Conservation (phyloP, 1,140 invertebrate species). For the Hyposmocoma kahamanoa region DNA sequence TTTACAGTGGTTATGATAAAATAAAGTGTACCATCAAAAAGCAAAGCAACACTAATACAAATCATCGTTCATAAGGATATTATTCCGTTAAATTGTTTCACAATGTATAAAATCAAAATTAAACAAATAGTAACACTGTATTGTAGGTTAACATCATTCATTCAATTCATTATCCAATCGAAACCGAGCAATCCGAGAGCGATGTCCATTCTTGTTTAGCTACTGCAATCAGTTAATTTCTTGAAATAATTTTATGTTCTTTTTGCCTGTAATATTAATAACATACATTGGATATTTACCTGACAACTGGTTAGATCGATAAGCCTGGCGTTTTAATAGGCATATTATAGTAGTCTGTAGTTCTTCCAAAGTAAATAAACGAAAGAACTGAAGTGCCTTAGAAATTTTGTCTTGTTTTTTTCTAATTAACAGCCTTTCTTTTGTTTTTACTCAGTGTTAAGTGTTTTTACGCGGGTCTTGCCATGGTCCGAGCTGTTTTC, state of each 20-base stretch:
- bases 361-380: constrained; percentile 12
- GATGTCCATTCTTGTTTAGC: constrained; percentile 1
- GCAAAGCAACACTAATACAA: neutral
- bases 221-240: neutral
- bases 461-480: constrained; percentile 48
- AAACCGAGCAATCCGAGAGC: neutral
- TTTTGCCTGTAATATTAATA: neutral
- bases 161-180: neutral
- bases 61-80: neutral
- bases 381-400: constrained; percentile 59
- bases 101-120: no score
- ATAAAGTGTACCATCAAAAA: neutral
- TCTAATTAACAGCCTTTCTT: constrained; percentile 29
- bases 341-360: neutral
- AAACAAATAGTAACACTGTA: no score
- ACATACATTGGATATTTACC: neutral
- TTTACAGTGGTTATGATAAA: neutral
- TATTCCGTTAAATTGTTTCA: neutral
- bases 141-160: neutral
- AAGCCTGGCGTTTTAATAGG: neutral
- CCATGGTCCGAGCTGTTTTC: constrained; percentile 69
- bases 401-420: constrained; percentile 49
- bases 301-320: neutral
- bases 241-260: neutral
- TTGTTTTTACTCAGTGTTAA: constrained; percentile 42